Evolutionary conservation across 2,113 vertebrate species (phyloP).

Genomic region (Aepyceros melampus): DNA sequence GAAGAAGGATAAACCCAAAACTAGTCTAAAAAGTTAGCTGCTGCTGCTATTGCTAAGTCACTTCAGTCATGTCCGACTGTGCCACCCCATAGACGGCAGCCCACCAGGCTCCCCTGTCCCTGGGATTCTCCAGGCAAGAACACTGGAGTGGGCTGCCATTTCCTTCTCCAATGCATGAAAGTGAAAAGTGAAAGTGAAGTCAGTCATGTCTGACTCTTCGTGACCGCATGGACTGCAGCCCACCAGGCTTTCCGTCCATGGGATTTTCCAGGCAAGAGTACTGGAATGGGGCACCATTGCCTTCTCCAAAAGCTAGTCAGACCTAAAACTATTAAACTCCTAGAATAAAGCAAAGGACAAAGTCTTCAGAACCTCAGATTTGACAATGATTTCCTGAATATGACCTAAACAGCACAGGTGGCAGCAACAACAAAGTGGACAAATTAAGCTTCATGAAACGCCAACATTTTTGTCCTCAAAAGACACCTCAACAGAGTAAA

Average conservation of each 20-base stretch:
- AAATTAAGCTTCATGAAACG: background rate
- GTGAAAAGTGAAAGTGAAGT: too few species aligned
- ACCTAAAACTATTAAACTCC: background rate
- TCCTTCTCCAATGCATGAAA: too few species aligned
- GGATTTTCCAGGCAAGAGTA: too few species aligned
- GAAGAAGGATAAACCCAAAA: background rate
- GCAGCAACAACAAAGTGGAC: background rate
- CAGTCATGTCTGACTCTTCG: rapidly evolving
- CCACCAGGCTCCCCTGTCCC: too few species aligned
- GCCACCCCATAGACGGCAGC: too few species aligned
- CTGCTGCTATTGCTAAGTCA: too few species aligned
- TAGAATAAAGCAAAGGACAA: background rate
- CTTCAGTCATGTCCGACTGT: too few species aligned
- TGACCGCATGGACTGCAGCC: too few species aligned
- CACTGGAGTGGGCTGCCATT: too few species aligned
- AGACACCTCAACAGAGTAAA: background rate
- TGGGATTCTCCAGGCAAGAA: too few species aligned
- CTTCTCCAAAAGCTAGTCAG: background rate
- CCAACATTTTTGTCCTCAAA: background rate
- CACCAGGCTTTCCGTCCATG: too few species aligned
- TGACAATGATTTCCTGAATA: background rate
- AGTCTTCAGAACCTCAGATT: background rate
- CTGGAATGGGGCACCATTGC: too few species aligned
- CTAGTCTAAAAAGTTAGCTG: background rate
- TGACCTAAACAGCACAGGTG: background rate